These are phyloP conservation scores for Melinaea menophilus DNA, from an alignment of 2,888 invertebrate species.

Conservation along the genomic window DNA sequence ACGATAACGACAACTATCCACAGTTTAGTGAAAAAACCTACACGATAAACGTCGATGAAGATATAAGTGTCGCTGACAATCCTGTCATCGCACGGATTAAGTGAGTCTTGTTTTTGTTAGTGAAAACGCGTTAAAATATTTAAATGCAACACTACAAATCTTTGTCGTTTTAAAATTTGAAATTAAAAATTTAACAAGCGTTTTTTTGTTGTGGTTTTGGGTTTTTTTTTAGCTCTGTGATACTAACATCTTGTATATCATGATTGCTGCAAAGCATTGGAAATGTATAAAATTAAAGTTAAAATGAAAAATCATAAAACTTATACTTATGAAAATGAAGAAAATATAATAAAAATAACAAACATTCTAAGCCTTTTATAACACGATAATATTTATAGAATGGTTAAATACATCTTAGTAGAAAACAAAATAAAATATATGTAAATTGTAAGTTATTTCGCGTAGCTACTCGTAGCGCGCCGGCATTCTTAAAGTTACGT, in stretches of 20 bases:
- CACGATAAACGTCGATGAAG: slow-evolving; percentile 91
- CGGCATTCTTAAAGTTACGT: slow-evolving; percentile 26
- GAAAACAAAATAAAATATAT: not conserved
- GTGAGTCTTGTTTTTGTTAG: slow-evolving; percentile 43
- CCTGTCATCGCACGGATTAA: slow-evolving; percentile 83
- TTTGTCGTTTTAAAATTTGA: not conserved
- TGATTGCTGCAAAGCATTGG: too few species aligned
- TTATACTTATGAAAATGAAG: too few species aligned
- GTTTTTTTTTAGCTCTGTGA: too few species aligned
- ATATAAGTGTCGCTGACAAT: slow-evolving; percentile 89
- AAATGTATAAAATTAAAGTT: too few species aligned
- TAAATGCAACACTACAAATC: not conserved
- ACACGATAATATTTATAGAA: too few species aligned
- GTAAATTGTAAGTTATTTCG: slow-evolving; percentile 28
- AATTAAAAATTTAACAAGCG: too few species aligned
- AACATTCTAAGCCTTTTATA: too few species aligned
- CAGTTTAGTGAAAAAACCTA: slow-evolving; percentile 95
- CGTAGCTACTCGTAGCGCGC: not conserved
- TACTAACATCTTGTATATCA: too few species aligned
- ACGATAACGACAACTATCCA: slow-evolving; percentile 96
- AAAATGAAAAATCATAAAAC: too few species aligned
- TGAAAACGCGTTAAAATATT: not conserved
- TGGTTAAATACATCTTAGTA: too few species aligned
- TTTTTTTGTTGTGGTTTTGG: too few species aligned
- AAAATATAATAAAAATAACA: too few species aligned